Conservation (phyloP, 2,797 vertebrate genomes). For the Thripadectes ignobilis region DNA sequence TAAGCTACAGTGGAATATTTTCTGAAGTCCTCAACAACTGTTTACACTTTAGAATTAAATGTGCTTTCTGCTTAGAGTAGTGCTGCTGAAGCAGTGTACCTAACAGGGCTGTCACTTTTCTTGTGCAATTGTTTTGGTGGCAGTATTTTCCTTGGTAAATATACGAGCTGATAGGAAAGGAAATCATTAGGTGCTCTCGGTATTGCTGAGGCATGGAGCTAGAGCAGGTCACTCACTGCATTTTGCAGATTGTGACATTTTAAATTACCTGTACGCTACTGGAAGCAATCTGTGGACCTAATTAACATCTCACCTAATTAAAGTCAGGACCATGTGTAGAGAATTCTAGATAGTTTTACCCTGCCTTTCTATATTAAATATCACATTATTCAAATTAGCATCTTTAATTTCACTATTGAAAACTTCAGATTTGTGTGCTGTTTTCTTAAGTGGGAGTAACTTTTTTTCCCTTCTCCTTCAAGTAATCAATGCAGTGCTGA, state of each 20-base stretch:
- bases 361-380: conserved; percentile 72
- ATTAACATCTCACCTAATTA: conserved; percentile 90
- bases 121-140: conserved; percentile 80
- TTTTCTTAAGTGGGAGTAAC: conserved; percentile 81
- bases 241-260: conserved; percentile 85
- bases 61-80: conserved; percentile 21
- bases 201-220: conserved; percentile 79
- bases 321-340: conserved; percentile 73
- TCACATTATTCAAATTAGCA: conserved; percentile 55
- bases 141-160: conserved; percentile 80
- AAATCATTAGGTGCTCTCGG: conserved; percentile 88
- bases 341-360: conserved; percentile 74
- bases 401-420: conserved; percentile 66
- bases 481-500: conserved; percentile 97
- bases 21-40: conserved; percentile 54
- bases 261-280: conserved; percentile 90
- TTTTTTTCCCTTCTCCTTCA: conserved; percentile 77
- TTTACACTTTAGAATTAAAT: conserved; percentile 62
- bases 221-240: conserved; percentile 74
- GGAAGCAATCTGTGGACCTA: conserved; percentile 89
- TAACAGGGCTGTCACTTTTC: conserved; percentile 78
- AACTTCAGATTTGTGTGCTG: conserved; percentile 76
- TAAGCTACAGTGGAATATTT: conserved; percentile 56
- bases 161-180: conserved; percentile 77
- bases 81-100: conserved; percentile 69